A percentile compares a stretch with the other conserved stretches of the same genome.
Evolutionary conservation across 1,140 invertebrate species (phyloP).

Genomic region (Rhagoletis zephyria): DNA sequence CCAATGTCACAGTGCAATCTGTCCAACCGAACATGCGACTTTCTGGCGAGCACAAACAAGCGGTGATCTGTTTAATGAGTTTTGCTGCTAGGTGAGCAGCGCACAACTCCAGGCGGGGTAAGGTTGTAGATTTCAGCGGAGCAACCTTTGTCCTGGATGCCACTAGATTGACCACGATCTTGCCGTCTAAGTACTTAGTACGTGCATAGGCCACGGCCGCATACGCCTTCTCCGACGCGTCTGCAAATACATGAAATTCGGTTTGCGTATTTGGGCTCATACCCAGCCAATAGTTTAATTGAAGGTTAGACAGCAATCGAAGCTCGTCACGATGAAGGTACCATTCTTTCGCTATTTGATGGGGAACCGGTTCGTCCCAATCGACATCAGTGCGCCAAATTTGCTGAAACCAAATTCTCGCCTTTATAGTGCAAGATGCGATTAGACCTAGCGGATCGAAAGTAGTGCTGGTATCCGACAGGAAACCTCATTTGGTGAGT

Average conservation of each 20-base stretch:
- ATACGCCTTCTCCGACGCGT: conserved; percentile 58
- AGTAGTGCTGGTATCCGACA: conserved; percentile 63
- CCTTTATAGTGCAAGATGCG: conserved; percentile 67
- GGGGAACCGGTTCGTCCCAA: conserved; percentile 72
- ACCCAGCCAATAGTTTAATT: not conserved
- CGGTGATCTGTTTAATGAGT: conserved; percentile 19
- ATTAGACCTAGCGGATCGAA: conserved; percentile 75
- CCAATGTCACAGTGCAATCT: conserved; percentile 66
- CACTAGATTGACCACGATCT: no score
- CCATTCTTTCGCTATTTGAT: conserved; percentile 59
- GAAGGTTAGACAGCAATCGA: not conserved
- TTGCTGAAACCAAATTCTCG: conserved; percentile 73
- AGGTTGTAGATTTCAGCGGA: conserved; percentile 55
- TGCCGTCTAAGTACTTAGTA: not conserved
- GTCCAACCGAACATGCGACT: conserved; percentile 46
- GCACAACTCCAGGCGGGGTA: conserved; percentile 58
- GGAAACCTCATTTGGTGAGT: conserved; percentile 60
- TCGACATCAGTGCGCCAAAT: conserved; percentile 68
- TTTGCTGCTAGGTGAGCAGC: conserved; percentile 46
- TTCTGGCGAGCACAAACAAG: not conserved
- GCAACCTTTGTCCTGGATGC: conserved; percentile 54
- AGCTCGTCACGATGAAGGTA: conserved; percentile 52
- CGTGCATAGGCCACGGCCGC: not conserved
- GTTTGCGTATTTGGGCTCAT: conserved; percentile 54
- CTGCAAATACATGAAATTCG: conserved; percentile 61